Evolutionary conservation across 2,888 invertebrate species (phyloP).

Genomic region (Morpho achilles): DNA sequence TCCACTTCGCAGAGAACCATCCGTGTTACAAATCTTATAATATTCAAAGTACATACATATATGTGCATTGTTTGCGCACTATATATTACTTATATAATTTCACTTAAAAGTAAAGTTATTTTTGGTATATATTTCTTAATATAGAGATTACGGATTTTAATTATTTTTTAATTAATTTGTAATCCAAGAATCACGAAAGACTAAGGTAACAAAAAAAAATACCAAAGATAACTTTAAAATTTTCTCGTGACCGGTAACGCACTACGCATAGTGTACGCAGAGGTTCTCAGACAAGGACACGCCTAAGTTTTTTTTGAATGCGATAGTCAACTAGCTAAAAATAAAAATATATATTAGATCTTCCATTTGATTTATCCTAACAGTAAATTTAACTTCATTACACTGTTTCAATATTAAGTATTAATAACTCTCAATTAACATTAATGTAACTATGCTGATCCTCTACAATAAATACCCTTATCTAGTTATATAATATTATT

Average conservation of each 20-base stretch:
- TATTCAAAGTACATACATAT: too few relatives aligned
- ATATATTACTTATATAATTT: too few relatives aligned
- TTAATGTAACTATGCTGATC: conserved; percentile 73
- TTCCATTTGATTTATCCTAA: conserved; percentile 69
- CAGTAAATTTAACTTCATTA: conserved; percentile 64
- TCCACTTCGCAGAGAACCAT: too few relatives aligned
- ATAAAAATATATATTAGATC: conserved; percentile 75
- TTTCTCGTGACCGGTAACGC: not conserved
- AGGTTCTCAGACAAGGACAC: not conserved
- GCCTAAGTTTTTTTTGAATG: conserved; percentile 42
- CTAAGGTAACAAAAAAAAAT: too few relatives aligned
- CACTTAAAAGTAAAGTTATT: too few relatives aligned
- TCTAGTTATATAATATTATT: conserved; percentile 63
- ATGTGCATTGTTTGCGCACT: too few relatives aligned
- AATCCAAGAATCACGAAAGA: too few relatives aligned
- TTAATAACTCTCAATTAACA: conserved; percentile 66
- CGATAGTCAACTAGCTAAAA: conserved; percentile 77
- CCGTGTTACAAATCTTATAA: too few relatives aligned
- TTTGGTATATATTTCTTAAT: too few relatives aligned
- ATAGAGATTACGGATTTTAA: too few relatives aligned
- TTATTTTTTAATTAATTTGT: too few relatives aligned
- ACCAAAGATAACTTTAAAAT: too few relatives aligned
- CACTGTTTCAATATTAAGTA: conserved; percentile 73
- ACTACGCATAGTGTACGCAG: not conserved
- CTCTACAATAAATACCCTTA: conserved; percentile 78